A percentile compares a stretch with the other conserved stretches of the same genome.
These are phyloP conservation scores for Mustelus asterias DNA, from an alignment of 2,113 vertebrate species.

Conservation along the genomic window DNA sequence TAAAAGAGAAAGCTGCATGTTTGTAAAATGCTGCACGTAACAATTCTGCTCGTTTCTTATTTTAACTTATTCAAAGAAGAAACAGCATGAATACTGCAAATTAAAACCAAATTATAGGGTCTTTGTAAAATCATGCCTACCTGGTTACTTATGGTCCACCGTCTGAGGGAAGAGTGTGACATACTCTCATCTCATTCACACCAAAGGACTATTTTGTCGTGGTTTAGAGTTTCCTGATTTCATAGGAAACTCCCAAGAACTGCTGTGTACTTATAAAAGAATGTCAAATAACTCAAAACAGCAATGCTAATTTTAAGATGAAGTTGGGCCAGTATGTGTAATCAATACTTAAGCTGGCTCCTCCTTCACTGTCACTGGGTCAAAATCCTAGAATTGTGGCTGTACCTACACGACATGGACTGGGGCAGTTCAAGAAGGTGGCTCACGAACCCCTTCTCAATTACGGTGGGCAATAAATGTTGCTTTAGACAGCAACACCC, in stretches of 20 bases:
- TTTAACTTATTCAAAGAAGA: not conserved
- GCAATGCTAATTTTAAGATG: not conserved
- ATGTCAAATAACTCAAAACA: not conserved
- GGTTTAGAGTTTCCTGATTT: not conserved
- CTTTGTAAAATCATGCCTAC: not conserved
- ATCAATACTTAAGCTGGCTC: not conserved
- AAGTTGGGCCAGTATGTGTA: not conserved
- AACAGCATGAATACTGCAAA: not conserved
- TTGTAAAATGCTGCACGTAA: not conserved
- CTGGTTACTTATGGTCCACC: not conserved
- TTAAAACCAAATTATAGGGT: not conserved
- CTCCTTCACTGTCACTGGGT: too few species aligned
- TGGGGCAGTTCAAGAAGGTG: too few species aligned
- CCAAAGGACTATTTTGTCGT: not conserved
- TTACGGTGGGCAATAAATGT: too few species aligned
- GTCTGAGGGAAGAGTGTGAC: not conserved
- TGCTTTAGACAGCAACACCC: too few species aligned
- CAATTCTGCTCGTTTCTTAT: not conserved
- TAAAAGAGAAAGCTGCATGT: not conserved
- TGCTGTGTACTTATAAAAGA: not conserved
- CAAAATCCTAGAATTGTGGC: too few species aligned
- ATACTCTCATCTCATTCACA: not conserved
- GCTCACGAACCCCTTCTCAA: too few species aligned
- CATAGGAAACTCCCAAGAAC: not conserved
- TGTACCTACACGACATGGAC: too few species aligned